phyloP scores from a whole-genome alignment of 2,888 invertebrate genomes.

The Polia nebulosa region DNA sequence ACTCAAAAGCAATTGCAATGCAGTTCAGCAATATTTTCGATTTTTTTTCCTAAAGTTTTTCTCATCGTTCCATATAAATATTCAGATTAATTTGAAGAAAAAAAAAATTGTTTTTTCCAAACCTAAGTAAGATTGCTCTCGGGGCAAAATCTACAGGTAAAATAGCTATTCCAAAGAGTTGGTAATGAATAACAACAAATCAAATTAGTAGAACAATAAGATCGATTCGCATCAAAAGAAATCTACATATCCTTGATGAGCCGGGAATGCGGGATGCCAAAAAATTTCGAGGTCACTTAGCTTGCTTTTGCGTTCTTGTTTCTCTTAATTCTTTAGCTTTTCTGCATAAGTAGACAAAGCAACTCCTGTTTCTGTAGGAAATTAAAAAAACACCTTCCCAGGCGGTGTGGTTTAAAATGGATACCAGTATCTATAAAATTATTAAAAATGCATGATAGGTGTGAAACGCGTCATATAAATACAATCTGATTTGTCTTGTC shows the following conservation, averaged over 20 bases:
- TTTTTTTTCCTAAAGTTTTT: no score
- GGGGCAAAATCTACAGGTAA: no score
- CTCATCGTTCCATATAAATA: no score
- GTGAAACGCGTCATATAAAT: background rate
- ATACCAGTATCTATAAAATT: no score
- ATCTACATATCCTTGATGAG: no score
- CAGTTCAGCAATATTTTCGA: no score
- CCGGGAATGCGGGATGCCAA: no score
- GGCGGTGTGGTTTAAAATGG: background rate
- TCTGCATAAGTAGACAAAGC: background rate
- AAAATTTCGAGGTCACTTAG: background rate
- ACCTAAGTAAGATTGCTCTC: no score
- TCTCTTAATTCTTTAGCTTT: background rate
- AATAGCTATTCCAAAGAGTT: background rate
- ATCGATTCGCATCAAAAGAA: background rate
- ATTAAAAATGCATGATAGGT: no score
- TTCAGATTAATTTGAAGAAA: no score
- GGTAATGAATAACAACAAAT: background rate
- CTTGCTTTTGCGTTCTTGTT: background rate
- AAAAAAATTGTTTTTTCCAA: no score
- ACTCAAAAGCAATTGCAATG: no score
- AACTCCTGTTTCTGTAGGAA: background rate
- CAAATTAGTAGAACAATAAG: background rate
- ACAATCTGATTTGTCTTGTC: background rate
- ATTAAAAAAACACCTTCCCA: background rate